These are phyloP conservation scores for Megathymus violae DNA, from an alignment of 1,140 invertebrate genomes.

Conservation along the genomic window DNA sequence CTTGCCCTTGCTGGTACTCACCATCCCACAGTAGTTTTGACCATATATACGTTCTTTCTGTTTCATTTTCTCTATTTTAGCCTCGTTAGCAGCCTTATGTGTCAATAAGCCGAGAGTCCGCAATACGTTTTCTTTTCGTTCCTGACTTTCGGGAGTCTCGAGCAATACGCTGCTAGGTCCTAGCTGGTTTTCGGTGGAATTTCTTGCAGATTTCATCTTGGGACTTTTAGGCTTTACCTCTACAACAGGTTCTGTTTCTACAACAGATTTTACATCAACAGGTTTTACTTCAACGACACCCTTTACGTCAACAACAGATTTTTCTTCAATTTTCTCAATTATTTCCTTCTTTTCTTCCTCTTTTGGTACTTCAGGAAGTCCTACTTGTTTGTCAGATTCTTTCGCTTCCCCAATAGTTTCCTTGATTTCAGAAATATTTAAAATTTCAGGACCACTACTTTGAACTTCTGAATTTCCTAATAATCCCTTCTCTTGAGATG, in stretches of 20 bases:
- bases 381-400: slow-evolving; percentile 32
- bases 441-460: slow-evolving; percentile 7
- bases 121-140: slow-evolving; percentile 86
- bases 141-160: slow-evolving; percentile 84
- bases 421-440: slow-evolving; percentile 26
- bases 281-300: slow-evolving; percentile 1
- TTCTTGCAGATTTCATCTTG: slow-evolving; percentile 59
- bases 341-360: slow-evolving; percentile 26
- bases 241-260: slow-evolving; percentile 3
- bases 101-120: slow-evolving; percentile 87
- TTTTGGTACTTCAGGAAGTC: slow-evolving; percentile 23
- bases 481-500: background rate
- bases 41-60: slow-evolving; percentile 86
- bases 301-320: slow-evolving; percentile 35
- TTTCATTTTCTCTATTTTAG: slow-evolving; percentile 82
- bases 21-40: slow-evolving; percentile 76
- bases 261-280: slow-evolving; percentile 1
- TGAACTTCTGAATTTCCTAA: slow-evolving; percentile 17
- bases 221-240: slow-evolving; percentile 46
- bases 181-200: slow-evolving; percentile 58
- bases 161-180: slow-evolving; percentile 65
- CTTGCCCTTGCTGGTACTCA: slow-evolving; percentile 75
- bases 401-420: slow-evolving; percentile 18
- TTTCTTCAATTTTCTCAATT: slow-evolving; percentile 11
- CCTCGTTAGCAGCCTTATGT: slow-evolving; percentile 85